Conservation (phyloP, 2,888 invertebrate species). For the Pseudolycoriella hygida region DNA sequence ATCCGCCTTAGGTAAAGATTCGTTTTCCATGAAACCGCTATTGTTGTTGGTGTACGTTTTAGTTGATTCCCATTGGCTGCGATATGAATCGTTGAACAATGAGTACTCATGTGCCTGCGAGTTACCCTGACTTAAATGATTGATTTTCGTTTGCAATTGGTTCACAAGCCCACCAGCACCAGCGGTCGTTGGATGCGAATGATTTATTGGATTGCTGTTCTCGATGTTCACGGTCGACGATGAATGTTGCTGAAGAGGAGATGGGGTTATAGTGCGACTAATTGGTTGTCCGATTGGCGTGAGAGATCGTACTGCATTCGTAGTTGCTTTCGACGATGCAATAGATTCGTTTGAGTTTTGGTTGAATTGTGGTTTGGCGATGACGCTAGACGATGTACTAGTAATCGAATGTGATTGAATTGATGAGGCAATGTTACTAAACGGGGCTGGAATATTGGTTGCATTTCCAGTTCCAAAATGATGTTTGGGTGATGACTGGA, state of each 20-base stretch:
- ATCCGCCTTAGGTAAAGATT: constrained; percentile 45
- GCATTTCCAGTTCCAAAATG: constrained; percentile 21
- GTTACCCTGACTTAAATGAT: constrained; percentile 4
- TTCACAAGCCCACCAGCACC: neutral
- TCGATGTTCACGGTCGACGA: neutral
- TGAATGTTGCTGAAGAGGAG: constrained; percentile 9
- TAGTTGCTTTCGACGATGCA: constrained; percentile 8
- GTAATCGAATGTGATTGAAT: neutral
- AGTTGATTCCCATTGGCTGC: constrained; percentile 34
- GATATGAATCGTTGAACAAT: constrained; percentile 59
- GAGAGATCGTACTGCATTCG: constrained; percentile 16
- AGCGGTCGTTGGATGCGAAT: neutral
- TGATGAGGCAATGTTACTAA: neutral
- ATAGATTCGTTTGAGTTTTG: constrained; percentile 4
- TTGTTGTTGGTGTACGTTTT: constrained; percentile 18
- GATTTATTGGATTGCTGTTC: constrained; percentile 4
- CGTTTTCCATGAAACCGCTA: constrained; percentile 26
- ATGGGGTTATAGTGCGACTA: constrained; percentile 13
- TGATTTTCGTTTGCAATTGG: constrained; percentile 1
- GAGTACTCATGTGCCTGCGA: constrained; percentile 57
- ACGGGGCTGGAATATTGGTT: constrained; percentile 31
- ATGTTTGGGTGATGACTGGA: constrained; percentile 24
- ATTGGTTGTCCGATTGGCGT: constrained; percentile 26
- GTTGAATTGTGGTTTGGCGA: neutral
- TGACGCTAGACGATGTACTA: neutral